phyloP scores from a whole-genome alignment of 2,113 vertebrate species.

The Brachyistius frenatus region DNA sequence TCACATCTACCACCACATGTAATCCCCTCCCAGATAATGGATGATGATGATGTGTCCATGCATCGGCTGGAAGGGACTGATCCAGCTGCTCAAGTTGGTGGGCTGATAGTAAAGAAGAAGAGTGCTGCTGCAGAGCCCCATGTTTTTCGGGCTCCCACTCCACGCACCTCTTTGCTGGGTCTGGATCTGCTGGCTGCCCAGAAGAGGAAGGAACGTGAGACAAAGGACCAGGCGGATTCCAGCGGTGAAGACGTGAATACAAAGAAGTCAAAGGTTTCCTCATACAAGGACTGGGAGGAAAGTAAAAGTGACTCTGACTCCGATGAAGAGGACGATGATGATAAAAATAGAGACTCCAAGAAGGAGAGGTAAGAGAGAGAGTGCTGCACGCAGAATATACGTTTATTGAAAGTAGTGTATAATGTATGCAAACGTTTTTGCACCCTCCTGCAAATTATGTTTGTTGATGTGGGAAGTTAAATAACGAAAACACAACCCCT shows the following conservation, averaged over 20 bases:
- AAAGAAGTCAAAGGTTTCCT: conserved; percentile 89
- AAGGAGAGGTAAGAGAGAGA: conserved; percentile 87
- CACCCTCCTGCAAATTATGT: too few species aligned
- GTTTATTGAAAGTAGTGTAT: not conserved
- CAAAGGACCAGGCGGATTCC: conserved; percentile 82
- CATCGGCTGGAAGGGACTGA: conserved; percentile 91
- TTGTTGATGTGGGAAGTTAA: not conserved
- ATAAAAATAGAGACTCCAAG: conserved; percentile 70
- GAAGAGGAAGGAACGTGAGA: conserved; percentile 93
- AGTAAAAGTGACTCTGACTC: conserved; percentile 88
- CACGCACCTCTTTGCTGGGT: conserved; percentile 92
- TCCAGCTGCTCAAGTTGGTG: conserved; percentile 85
- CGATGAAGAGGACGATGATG: conserved; percentile 83
- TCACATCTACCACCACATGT: conserved; percentile 1
- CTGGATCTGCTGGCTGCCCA: conserved; percentile 94
- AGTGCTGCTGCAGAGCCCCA: conserved; percentile 90
- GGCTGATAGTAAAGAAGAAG: conserved; percentile 90
- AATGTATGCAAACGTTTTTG: not conserved
- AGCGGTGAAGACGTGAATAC: conserved; percentile 68
- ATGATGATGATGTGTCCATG: conserved; percentile 87
- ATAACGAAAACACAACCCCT: not conserved
- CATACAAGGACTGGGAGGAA: conserved; percentile 94
- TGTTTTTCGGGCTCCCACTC: conserved; percentile 93
- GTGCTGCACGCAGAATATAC: not conserved
- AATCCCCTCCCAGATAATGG: conserved; percentile 69